phyloP scores from a whole-genome alignment of 2,888 invertebrate genomes.

The Orthonevra nobilis region DNA sequence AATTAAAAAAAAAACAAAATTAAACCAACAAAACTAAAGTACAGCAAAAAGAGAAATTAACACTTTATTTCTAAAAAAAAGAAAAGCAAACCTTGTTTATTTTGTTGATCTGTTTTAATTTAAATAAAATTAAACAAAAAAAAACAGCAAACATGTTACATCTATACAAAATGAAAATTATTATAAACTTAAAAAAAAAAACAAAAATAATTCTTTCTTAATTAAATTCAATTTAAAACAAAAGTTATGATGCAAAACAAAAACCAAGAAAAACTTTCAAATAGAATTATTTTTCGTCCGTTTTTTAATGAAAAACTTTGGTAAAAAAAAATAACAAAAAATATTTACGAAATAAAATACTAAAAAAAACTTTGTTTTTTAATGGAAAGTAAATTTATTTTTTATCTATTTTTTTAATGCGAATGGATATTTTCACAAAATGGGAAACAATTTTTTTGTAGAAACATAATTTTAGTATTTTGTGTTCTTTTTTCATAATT shows the following conservation, averaged over 20 bases:
- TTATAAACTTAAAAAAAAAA: slow-evolving; percentile 36
- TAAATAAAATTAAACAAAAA: slow-evolving; percentile 27
- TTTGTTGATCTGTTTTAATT: slow-evolving; percentile 27
- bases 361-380: no score
- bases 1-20: slow-evolving; percentile 36
- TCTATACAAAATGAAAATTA: slow-evolving; percentile 43
- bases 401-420: slow-evolving; percentile 52
- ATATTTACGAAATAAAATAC: slow-evolving; percentile 46
- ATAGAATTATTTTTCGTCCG: slow-evolving; percentile 68
- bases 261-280: slow-evolving; percentile 56
- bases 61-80: slow-evolving; percentile 8
- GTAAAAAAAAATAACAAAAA: slow-evolving; percentile 33
- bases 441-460: slow-evolving; percentile 57
- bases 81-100: slow-evolving; percentile 39
- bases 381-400: slow-evolving; percentile 61
- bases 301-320: slow-evolving; percentile 56
- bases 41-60: slow-evolving; percentile 22
- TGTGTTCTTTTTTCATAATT: no score
- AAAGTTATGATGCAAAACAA: slow-evolving; percentile 13
- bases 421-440: slow-evolving; percentile 33
- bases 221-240: slow-evolving; percentile 56
- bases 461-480: slow-evolving; percentile 38
- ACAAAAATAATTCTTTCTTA: slow-evolving; percentile 50
- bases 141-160: slow-evolving; percentile 57
- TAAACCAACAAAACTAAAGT: slow-evolving; percentile 27